Percentiles rank a stretch among this genome's conserved stretches.
Evolutionary conservation across 1,140 invertebrate genomes (phyloP).

Genomic region (Drosophila ananassae): DNA sequence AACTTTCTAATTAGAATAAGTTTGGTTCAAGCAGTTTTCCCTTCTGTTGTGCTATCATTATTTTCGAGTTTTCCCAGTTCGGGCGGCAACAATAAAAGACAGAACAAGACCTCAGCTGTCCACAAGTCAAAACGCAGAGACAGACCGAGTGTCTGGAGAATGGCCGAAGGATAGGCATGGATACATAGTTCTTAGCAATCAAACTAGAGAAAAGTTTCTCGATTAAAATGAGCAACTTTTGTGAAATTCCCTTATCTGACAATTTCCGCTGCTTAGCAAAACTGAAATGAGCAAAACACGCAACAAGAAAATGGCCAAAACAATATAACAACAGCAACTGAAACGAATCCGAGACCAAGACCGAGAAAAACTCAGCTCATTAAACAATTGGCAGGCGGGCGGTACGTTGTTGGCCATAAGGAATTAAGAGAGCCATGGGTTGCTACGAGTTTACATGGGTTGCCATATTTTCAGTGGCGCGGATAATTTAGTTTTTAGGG

Average conservation of each 20-base stretch:
- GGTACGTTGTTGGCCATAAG: constrained; percentile 50
- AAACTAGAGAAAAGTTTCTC: constrained; percentile 71
- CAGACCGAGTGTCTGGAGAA: neutral
- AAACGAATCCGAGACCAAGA: constrained; percentile 10
- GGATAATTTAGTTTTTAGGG: neutral
- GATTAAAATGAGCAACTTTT: constrained; percentile 75
- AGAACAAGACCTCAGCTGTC: constrained; percentile 46
- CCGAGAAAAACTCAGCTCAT: constrained; percentile 67
- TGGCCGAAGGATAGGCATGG: constrained; percentile 2
- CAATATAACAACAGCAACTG: constrained; percentile 16
- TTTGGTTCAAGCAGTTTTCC: constrained; percentile 19
- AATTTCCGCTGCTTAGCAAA: constrained; percentile 69
- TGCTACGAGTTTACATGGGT: constrained; percentile 11
- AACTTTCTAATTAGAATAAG: constrained; percentile 55
- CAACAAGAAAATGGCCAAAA: constrained; percentile 43
- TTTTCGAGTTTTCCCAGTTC: constrained; percentile 31
- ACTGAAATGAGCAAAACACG: constrained; percentile 45
- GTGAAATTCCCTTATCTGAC: constrained; percentile 69
- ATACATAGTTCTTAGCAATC: constrained; percentile 53
- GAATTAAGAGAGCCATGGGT: constrained; percentile 59
- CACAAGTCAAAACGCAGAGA: constrained; percentile 26
- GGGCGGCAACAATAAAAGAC: constrained; percentile 28
- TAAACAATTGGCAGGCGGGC: constrained; percentile 73
- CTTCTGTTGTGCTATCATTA: constrained; percentile 45
- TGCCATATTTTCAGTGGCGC: neutral